A percentile compares a stretch with the other conserved stretches of the same genome.
phyloP scores from a whole-genome alignment of 2,797 vertebrate genomes.

The Peromyscus aztecus region DNA sequence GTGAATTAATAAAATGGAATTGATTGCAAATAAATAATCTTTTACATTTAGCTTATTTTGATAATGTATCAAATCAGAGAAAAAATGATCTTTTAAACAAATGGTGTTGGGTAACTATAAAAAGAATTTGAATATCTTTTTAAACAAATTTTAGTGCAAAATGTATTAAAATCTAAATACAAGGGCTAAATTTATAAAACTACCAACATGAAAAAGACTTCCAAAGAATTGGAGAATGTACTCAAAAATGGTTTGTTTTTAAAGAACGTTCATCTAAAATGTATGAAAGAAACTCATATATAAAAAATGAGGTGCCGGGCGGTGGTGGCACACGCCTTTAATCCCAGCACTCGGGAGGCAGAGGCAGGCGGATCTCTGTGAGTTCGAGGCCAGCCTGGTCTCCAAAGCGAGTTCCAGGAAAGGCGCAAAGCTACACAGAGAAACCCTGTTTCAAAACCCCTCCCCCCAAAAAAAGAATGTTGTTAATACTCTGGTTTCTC shows the following conservation, averaged over 20 bases:
- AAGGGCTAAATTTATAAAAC: neutral
- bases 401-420: too few relatives aligned
- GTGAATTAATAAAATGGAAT: neutral
- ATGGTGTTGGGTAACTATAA: neutral
- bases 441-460: too few relatives aligned
- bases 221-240: neutral
- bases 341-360: too few relatives aligned
- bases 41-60: neutral
- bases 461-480: too few relatives aligned
- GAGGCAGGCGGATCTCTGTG: too few relatives aligned
- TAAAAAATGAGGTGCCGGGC: too few relatives aligned
- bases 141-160: neutral
- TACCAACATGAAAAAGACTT: neutral
- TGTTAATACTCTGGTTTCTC: too few relatives aligned
- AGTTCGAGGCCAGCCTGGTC: too few relatives aligned
- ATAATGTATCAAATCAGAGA: neutral
- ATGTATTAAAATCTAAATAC: neutral
- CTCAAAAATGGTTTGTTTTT: neutral
- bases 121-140: neutral
- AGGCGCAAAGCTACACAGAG: too few relatives aligned
- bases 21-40: neutral
- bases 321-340: too few relatives aligned
- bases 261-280: neutral
- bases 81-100: neutral
- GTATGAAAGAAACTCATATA: neutral